Conservation (phyloP, 1,140 invertebrate genomes). For the Venustaconcha ellipsiformis region DNA sequence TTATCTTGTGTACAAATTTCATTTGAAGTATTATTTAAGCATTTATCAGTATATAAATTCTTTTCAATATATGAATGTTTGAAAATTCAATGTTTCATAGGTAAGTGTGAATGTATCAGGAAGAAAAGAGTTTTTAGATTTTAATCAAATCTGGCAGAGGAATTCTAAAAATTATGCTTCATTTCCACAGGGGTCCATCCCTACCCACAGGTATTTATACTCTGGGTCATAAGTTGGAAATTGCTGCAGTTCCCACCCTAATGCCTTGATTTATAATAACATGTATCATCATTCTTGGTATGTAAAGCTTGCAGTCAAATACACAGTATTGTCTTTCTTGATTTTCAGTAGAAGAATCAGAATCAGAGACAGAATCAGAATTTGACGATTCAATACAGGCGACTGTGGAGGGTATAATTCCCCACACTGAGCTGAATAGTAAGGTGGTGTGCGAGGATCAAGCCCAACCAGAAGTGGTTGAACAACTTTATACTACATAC, state of each 20-base stretch:
- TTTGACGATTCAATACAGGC: slow-evolving; percentile 28
- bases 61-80: no score
- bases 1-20: no score
- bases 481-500: no score
- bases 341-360: slow-evolving; percentile 10
- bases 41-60: no score
- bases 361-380: slow-evolving; percentile 35
- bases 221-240: background rate
- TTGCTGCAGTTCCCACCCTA: background rate
- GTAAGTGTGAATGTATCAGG: no score
- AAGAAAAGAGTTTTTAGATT: no score
- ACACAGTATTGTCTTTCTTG: background rate
- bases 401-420: background rate
- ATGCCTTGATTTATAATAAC: background rate
- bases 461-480: background rate
- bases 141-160: background rate
- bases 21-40: no score
- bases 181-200: background rate
- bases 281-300: background rate
- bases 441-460: background rate
- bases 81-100: no score
- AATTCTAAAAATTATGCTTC: no score
- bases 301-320: background rate
- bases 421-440: background rate
- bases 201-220: background rate